These are phyloP conservation scores for Scomberomorus guttatus DNA, from an alignment of 2,797 vertebrate genomes.

Conservation along the genomic window DNA sequence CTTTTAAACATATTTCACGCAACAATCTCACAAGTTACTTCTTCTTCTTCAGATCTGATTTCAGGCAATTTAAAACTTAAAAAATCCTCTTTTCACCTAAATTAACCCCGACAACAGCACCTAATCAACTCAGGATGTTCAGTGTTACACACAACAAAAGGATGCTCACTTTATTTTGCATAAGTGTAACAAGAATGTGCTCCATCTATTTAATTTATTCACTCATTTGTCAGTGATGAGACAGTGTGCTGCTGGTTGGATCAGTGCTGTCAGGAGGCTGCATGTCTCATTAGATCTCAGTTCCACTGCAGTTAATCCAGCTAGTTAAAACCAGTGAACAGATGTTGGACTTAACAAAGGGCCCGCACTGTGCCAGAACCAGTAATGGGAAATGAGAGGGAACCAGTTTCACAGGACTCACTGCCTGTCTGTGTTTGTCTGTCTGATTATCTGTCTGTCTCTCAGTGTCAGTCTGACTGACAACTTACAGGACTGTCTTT, in stretches of 20 bases:
- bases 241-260: slow-evolving; percentile 17
- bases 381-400: slow-evolving; percentile 40
- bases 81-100: not conserved
- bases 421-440: not conserved
- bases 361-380: slow-evolving; percentile 38
- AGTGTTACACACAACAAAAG: not conserved
- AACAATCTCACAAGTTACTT: not conserved
- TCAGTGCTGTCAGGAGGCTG: slow-evolving; percentile 44
- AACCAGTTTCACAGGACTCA: slow-evolving; percentile 20
- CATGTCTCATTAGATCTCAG: slow-evolving; percentile 64
- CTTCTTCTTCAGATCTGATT: not conserved
- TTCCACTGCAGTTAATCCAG: slow-evolving; percentile 51
- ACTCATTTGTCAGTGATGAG: slow-evolving; percentile 5
- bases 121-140: not conserved
- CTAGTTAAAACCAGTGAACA: slow-evolving; percentile 61
- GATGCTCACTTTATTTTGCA: not conserved
- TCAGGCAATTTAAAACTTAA: not conserved
- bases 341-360: slow-evolving; percentile 58
- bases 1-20: slow-evolving; percentile 33
- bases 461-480: no score
- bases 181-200: not conserved
- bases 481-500: no score
- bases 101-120: not conserved
- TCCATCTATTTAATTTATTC: slow-evolving; percentile 6
- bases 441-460: not conserved